phyloP scores from a whole-genome alignment of 2,888 invertebrate species.

The Autographa pulchrina region DNA sequence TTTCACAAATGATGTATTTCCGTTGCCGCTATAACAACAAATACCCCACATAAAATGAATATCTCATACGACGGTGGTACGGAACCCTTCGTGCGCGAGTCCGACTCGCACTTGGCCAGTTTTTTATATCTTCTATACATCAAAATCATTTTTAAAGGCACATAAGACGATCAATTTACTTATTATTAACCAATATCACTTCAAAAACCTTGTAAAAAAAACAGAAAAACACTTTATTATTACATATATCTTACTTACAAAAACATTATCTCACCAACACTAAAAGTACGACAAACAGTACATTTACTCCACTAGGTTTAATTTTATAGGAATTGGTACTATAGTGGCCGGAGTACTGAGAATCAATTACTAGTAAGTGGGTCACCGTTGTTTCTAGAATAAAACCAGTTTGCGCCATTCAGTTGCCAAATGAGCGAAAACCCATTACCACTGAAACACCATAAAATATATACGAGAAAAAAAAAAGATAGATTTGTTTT shows the following conservation, averaged over 20 bases:
- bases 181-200: too few species aligned
- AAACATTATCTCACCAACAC: neutral
- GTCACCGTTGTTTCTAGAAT: conserved; percentile 5
- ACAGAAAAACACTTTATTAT: too few species aligned
- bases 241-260: neutral
- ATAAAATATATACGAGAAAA: conserved; percentile 5
- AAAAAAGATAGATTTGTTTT: conserved; percentile 3
- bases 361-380: conserved; percentile 2
- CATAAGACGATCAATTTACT: too few species aligned
- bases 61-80: too few species aligned
- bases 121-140: too few species aligned
- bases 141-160: too few species aligned
- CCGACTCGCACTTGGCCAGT: too few species aligned
- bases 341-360: neutral
- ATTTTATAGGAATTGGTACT: conserved; percentile 1
- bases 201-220: too few species aligned
- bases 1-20: too few species aligned
- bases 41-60: too few species aligned
- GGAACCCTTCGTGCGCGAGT: too few species aligned
- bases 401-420: conserved; percentile 1
- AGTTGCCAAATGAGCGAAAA: conserved; percentile 13
- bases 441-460: conserved; percentile 1
- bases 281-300: neutral
- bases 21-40: too few species aligned
- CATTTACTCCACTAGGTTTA: neutral